phyloP scores from a whole-genome alignment of 2,797 vertebrate species.

The Rhadinocentrus ornatus region DNA sequence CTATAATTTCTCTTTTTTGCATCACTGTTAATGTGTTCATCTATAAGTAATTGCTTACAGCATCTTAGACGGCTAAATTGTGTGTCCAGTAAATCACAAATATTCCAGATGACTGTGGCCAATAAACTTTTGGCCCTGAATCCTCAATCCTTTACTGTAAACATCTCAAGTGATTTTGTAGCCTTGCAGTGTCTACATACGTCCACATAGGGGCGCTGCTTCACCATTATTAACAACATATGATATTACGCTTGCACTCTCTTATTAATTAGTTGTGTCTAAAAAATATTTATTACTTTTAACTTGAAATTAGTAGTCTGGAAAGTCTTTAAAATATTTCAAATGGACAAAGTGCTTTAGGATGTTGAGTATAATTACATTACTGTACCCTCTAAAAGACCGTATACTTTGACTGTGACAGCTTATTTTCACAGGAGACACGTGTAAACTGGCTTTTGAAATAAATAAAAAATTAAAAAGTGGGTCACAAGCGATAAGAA shows the following conservation, averaged over 20 bases:
- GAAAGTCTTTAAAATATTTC: background rate
- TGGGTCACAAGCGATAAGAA: slow-evolving; percentile 12
- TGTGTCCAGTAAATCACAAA: background rate
- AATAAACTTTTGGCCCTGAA: background rate
- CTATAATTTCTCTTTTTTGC: background rate
- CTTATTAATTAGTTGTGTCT: slow-evolving; percentile 20
- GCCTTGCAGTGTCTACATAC: background rate
- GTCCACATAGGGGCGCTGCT: slow-evolving; percentile 48
- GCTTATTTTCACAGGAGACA: background rate
- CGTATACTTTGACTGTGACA: background rate
- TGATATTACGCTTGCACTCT: background rate
- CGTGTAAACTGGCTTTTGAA: background rate
- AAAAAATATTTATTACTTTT: slow-evolving; percentile 15
- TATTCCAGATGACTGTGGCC: background rate
- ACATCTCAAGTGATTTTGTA: background rate
- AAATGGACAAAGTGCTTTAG: background rate
- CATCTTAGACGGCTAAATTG: background rate
- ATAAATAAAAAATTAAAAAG: background rate
- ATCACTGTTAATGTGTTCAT: background rate
- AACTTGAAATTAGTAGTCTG: background rate
- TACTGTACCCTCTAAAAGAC: too few relatives aligned
- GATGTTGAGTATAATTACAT: slow-evolving; percentile 13
- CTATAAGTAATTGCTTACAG: background rate
- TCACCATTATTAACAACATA: slow-evolving; percentile 26
- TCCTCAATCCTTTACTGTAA: background rate